These are phyloP conservation scores for Catocala nupta DNA, from an alignment of 2,888 invertebrate genomes.

Conservation along the genomic window DNA sequence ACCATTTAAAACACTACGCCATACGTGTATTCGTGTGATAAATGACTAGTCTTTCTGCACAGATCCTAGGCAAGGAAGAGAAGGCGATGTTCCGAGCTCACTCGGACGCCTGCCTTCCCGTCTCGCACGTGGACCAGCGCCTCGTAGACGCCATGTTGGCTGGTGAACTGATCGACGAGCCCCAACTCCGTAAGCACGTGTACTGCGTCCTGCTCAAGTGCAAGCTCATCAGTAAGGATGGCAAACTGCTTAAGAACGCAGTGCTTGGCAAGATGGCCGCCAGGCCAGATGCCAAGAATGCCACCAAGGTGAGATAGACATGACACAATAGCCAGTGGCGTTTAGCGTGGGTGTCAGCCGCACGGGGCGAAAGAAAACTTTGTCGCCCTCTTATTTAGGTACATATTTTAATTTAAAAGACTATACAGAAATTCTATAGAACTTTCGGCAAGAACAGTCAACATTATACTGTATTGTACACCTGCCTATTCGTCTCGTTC, in stretches of 20 bases:
- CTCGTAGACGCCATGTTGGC: conserved; percentile 64
- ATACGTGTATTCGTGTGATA: too few relatives aligned
- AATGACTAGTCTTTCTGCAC: neutral
- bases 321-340: too few relatives aligned
- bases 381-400: too few relatives aligned
- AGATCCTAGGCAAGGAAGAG: conserved; percentile 76
- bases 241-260: conserved; percentile 76
- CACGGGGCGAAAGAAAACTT: too few relatives aligned
- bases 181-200: conserved; percentile 69
- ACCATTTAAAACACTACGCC: too few relatives aligned
- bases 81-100: conserved; percentile 80
- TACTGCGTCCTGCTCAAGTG: conserved; percentile 79
- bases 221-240: conserved; percentile 80
- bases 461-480: too few relatives aligned
- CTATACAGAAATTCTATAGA: too few relatives aligned
- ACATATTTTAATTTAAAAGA: too few relatives aligned
- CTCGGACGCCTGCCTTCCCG: conserved; percentile 70
- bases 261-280: conserved; percentile 67
- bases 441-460: too few relatives aligned
- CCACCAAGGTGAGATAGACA: conserved; percentile 64
- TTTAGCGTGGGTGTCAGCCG: too few relatives aligned
- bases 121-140: conserved; percentile 61
- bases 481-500: too few relatives aligned
- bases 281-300: conserved; percentile 64
- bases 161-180: conserved; percentile 63